A percentile compares a stretch with the other conserved stretches of the same genome.
Evolutionary conservation across 2,888 invertebrate species (phyloP).

Genomic region (Heliconius erato): DNA sequence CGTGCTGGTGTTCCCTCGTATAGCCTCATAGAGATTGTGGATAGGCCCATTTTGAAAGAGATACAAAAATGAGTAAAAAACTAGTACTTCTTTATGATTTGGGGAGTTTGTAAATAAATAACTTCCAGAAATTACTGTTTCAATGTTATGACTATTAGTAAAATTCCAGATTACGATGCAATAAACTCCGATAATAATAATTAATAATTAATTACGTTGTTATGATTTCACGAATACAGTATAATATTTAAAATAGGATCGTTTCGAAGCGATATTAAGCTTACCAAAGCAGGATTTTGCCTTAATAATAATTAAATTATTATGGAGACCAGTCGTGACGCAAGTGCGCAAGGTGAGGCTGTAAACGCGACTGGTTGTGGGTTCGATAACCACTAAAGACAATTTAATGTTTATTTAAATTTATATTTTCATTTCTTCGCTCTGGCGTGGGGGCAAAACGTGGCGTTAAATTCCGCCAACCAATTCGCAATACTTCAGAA

Average conservation of each 20-base stretch:
- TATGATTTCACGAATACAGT: background rate
- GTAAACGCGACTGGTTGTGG: too few relatives aligned
- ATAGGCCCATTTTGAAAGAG: too few relatives aligned
- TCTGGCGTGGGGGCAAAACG: too few relatives aligned
- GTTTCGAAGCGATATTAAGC: constrained; percentile 6
- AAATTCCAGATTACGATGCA: background rate
- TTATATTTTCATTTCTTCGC: too few relatives aligned
- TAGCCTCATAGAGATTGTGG: too few relatives aligned
- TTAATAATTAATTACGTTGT: constrained; percentile 12
- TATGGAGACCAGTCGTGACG: too few relatives aligned
- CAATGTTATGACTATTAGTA: background rate
- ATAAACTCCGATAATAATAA: background rate
- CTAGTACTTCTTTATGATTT: background rate
- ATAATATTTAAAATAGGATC: constrained; percentile 14
- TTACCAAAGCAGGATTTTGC: background rate
- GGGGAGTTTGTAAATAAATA: background rate
- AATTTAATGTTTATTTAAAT: too few relatives aligned
- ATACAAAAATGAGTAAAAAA: background rate
- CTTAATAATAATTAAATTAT: constrained; percentile 11
- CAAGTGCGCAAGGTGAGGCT: too few relatives aligned
- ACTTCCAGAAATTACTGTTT: background rate
- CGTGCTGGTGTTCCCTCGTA: background rate
- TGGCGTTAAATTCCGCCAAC: too few relatives aligned
- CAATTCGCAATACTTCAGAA: too few relatives aligned
- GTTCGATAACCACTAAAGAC: too few relatives aligned